Conservation (phyloP, 2,888 invertebrate genomes). For the Gerosis bhagava region DNA sequence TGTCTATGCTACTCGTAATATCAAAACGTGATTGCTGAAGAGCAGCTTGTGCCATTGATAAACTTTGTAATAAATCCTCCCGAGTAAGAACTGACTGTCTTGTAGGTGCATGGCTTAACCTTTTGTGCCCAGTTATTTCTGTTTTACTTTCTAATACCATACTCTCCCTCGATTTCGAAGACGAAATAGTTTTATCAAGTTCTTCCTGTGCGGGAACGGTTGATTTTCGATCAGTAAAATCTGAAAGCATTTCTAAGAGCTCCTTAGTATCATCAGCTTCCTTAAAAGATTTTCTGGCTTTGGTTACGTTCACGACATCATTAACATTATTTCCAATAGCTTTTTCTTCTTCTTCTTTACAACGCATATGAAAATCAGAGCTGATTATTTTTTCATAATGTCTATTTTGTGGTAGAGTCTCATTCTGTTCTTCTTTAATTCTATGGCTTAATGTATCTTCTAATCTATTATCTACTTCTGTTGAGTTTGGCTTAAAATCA, state of each 20-base stretch:
- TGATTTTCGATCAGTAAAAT: slow-evolving; percentile 49
- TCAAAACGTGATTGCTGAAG: slow-evolving; percentile 50
- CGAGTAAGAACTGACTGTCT: slow-evolving; percentile 51
- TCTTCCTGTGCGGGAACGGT: slow-evolving; percentile 28
- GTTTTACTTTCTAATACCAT: slow-evolving; percentile 35
- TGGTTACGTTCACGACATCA: slow-evolving; percentile 22
- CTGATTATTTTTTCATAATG: slow-evolving; percentile 39
- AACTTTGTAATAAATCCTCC: slow-evolving; percentile 56
- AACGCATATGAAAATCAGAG: slow-evolving; percentile 29
- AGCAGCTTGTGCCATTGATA: slow-evolving; percentile 60
- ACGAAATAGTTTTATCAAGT: slow-evolving; percentile 11
- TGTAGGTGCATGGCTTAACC: slow-evolving; percentile 44
- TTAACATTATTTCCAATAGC: slow-evolving; percentile 30
- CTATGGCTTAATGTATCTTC: slow-evolving; percentile 34
- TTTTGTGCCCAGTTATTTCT: slow-evolving; percentile 33
- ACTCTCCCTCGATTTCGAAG: slow-evolving; percentile 25
- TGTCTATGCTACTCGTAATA: no score
- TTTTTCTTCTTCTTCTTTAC: slow-evolving; percentile 16
- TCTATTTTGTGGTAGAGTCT: slow-evolving; percentile 29
- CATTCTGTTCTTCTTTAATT: slow-evolving; percentile 20
- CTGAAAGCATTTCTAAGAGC: slow-evolving; percentile 56
- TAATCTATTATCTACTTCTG: slow-evolving; percentile 25
- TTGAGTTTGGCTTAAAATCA: slow-evolving; percentile 31
- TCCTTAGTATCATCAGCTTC: slow-evolving; percentile 58
- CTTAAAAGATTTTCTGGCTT: slow-evolving; percentile 39